These are phyloP conservation scores for Cephalopholis sonnerati DNA, from an alignment of 2,113 vertebrate genomes.

Conservation along the genomic window DNA sequence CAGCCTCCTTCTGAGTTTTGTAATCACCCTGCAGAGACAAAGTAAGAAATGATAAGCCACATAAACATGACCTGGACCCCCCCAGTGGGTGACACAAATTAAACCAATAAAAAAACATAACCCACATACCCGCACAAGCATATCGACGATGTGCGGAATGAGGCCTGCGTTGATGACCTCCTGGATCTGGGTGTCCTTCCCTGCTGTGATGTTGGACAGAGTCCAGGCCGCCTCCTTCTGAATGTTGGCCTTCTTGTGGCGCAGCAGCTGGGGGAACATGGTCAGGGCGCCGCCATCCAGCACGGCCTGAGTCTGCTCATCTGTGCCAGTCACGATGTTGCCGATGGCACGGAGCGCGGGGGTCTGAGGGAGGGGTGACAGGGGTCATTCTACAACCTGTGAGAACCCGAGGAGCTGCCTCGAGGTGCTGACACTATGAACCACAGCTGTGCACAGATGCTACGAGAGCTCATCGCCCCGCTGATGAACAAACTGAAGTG, in stretches of 20 bases:
- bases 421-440: background rate
- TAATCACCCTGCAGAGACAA: constrained; percentile 90
- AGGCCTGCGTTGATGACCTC: constrained; percentile 92
- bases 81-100: too few relatives aligned
- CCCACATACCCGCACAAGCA: constrained; percentile 89
- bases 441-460: background rate
- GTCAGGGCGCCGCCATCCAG: constrained; percentile 88
- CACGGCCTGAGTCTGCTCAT: constrained; percentile 96
- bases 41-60: background rate
- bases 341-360: constrained; percentile 93
- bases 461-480: too few relatives aligned
- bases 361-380: constrained; percentile 83
- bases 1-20: constrained; percentile 97
- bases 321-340: constrained; percentile 98
- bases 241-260: constrained; percentile 92
- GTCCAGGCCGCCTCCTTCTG: constrained; percentile 98
- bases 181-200: constrained; percentile 94
- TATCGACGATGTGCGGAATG: constrained; percentile 88
- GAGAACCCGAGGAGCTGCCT: too few relatives aligned
- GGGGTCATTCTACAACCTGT: background rate
- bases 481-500: too few relatives aligned
- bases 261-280: constrained; percentile 89
- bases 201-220: constrained; percentile 97
- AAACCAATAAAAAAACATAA: background rate
- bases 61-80: background rate